Percentiles rank a stretch among this genome's conserved stretches.
Evolutionary conservation across 2,888 invertebrate species (phyloP).

Genomic region (Trachelus stipa): DNA sequence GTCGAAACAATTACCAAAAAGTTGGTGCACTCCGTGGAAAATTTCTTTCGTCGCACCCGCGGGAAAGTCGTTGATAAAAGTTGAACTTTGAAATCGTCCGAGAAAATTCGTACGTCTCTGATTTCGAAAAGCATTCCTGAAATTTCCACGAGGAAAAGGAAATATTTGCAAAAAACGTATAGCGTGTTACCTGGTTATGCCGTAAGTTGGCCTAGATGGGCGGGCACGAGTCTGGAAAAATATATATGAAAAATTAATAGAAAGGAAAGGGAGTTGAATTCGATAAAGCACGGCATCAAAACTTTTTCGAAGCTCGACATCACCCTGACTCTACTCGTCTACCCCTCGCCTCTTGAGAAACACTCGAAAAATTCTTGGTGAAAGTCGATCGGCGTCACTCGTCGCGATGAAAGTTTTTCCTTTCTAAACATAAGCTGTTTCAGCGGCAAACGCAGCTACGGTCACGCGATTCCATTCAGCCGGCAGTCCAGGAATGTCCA

Average conservation of each 20-base stretch:
- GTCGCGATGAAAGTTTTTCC: conserved; percentile 37
- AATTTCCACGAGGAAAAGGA: background rate
- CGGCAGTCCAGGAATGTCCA: conserved; percentile 40
- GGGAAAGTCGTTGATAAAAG: background rate
- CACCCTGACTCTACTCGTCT: background rate
- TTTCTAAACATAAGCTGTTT: conserved; percentile 35
- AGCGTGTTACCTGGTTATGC: background rate
- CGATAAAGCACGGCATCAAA: background rate
- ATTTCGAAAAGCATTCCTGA: background rate
- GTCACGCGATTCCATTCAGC: conserved; percentile 30
- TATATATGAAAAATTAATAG: background rate
- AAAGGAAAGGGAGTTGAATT: background rate
- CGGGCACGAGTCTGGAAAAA: background rate
- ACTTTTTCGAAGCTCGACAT: background rate
- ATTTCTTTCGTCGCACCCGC: background rate
- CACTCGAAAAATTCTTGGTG: conserved; percentile 4
- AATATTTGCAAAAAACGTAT: background rate
- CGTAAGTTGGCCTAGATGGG: background rate
- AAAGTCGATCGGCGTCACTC: background rate
- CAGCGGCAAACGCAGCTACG: conserved; percentile 14
- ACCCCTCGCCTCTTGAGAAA: background rate
- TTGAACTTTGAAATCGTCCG: background rate
- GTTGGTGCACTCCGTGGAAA: background rate
- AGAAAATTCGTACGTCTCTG: background rate
- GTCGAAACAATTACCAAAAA: background rate